phyloP scores from a whole-genome alignment of 2,113 vertebrate genomes.

The Rhinoderma darwinii region DNA sequence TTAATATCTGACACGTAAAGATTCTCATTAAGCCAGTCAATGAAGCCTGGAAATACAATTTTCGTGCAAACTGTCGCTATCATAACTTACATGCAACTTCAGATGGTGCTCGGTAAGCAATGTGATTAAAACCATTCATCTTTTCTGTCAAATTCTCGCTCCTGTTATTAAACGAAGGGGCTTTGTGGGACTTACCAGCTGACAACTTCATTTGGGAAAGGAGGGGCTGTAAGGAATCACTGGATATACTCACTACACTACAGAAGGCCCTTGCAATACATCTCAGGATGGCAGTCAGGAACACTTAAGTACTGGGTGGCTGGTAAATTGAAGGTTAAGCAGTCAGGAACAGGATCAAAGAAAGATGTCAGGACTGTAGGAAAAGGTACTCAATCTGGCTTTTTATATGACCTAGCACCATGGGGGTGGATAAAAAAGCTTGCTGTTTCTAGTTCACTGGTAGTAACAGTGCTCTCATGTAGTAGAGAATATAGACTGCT shows the following conservation, averaged over 20 bases:
- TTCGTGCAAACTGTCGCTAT: constrained; percentile 81
- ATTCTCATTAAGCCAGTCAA: constrained; percentile 84
- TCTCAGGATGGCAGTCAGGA: constrained; percentile 28
- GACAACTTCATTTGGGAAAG: constrained; percentile 47
- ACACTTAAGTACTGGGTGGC: constrained; percentile 36
- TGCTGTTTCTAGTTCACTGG: neutral
- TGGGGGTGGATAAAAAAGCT: neutral
- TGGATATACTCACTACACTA: constrained; percentile 23
- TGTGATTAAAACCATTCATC: constrained; percentile 85
- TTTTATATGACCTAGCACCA: constrained; percentile 19
- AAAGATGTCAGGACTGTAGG: constrained; percentile 11
- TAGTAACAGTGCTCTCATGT: neutral
- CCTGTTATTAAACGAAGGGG: constrained; percentile 48
- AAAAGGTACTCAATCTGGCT: constrained; percentile 43
- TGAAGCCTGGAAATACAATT: constrained; percentile 83
- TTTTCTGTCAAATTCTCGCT: constrained; percentile 68
- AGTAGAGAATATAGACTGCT: neutral
- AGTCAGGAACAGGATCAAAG: constrained; percentile 49
- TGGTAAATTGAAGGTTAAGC: constrained; percentile 56
- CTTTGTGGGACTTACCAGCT: constrained; percentile 41
- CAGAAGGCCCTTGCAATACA: constrained; percentile 4
- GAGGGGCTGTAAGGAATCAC: neutral
- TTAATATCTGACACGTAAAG: constrained; percentile 81
- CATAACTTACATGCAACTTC: constrained; percentile 79
- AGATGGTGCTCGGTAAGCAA: constrained; percentile 72